These are phyloP conservation scores for Molanna angustata DNA, from an alignment of 2,888 invertebrate genomes.

Conservation along the genomic window DNA sequence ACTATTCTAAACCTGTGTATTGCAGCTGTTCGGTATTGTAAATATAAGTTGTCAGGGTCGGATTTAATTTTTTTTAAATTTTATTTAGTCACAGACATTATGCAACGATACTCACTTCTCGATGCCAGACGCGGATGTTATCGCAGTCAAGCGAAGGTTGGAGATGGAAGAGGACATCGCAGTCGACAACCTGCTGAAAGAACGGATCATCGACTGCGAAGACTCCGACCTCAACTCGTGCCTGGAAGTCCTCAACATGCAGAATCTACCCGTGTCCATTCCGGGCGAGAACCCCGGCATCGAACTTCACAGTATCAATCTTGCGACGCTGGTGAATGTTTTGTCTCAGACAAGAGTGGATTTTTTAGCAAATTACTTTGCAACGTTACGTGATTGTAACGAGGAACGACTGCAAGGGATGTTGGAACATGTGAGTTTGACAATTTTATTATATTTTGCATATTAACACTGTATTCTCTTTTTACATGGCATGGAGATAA, in stretches of 20 bases:
- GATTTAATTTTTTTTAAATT: background rate
- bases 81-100: background rate
- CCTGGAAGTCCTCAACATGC: slow-evolving; percentile 8
- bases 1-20: too few species aligned
- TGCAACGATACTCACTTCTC: background rate
- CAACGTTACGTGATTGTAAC: slow-evolving; percentile 2
- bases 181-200: slow-evolving; percentile 8
- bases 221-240: slow-evolving; percentile 12
- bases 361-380: slow-evolving; percentile 11
- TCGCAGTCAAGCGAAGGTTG: slow-evolving; percentile 9
- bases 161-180: slow-evolving; percentile 6
- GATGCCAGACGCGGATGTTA: slow-evolving; percentile 12
- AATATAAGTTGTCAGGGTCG: too few species aligned
- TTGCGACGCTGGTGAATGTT: background rate
- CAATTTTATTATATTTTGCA: too few species aligned
- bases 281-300: slow-evolving; percentile 24
- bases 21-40: too few species aligned
- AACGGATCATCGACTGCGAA: background rate
- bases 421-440: slow-evolving; percentile 16
- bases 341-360: slow-evolving; percentile 1
- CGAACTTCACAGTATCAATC: background rate
- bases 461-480: too few species aligned
- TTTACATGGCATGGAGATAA: too few species aligned
- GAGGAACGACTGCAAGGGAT: slow-evolving; percentile 4
- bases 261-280: slow-evolving; percentile 6